phyloP scores from a whole-genome alignment of 1,140 invertebrate species.

The Chlorops oryzae region DNA sequence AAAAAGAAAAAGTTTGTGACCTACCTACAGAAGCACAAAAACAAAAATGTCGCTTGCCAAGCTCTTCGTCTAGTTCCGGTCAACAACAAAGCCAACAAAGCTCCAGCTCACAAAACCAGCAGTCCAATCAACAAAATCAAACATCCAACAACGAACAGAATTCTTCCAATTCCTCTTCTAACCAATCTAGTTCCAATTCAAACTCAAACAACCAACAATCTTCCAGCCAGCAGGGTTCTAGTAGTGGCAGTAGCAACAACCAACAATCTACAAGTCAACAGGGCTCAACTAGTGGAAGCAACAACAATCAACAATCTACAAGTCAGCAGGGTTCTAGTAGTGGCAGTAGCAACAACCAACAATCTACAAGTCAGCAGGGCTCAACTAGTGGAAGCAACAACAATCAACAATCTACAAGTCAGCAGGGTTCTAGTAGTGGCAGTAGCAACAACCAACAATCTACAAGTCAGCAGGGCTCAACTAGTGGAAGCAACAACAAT shows the following conservation, averaged over 20 bases:
- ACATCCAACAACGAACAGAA: constrained; percentile 18
- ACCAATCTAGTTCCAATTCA: constrained; percentile 10
- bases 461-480: not conserved
- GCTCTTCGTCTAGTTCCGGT: constrained; percentile 41
- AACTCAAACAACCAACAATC: constrained; percentile 12
- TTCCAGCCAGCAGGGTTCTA: not conserved
- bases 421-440: not conserved
- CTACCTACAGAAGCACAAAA: constrained; percentile 54
- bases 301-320: constrained; percentile 2
- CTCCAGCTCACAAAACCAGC: constrained; percentile 13
- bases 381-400: not conserved
- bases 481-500: constrained; percentile 8
- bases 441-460: constrained; percentile 6
- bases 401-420: not conserved
- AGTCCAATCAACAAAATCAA: constrained; percentile 11
- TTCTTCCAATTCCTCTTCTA: constrained; percentile 13
- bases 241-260: constrained; percentile 1
- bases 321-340: not conserved
- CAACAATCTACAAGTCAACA: not conserved
- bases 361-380: not conserved
- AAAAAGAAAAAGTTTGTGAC: constrained; percentile 47
- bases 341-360: not conserved
- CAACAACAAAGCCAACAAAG: constrained; percentile 12
- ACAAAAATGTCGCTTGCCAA: constrained; percentile 54
- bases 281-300: not conserved